These are phyloP conservation scores for Oophaga pumilio DNA, from an alignment of 2,113 vertebrate species.

Conservation along the genomic window DNA sequence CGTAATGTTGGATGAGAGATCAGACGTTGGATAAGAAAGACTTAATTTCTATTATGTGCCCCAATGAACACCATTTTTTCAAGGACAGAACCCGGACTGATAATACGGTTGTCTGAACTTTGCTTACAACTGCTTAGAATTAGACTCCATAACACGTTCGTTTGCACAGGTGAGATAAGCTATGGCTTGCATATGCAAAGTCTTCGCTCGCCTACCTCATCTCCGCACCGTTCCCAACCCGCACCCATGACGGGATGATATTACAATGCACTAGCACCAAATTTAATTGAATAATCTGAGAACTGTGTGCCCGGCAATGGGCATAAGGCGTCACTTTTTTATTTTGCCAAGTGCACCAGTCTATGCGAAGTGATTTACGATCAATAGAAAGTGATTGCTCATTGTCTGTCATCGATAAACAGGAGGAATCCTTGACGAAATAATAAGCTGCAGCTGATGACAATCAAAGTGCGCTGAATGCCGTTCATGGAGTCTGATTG, in stretches of 20 bases:
- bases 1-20: too few relatives aligned
- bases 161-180: not conserved
- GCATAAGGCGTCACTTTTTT: constrained; percentile 64
- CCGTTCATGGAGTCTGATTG: constrained; percentile 69
- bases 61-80: too few relatives aligned
- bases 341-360: constrained; percentile 67
- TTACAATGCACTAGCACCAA: not conserved
- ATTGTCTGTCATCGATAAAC: constrained; percentile 79
- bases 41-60: too few relatives aligned
- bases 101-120: too few relatives aligned
- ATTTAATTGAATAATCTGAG: constrained; percentile 31
- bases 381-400: constrained; percentile 81
- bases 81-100: too few relatives aligned
- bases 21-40: too few relatives aligned
- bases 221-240: not conserved
- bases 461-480: constrained; percentile 75
- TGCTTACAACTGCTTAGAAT: not conserved
- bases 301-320: constrained; percentile 50
- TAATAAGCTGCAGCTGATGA: constrained; percentile 83
- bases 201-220: not conserved
- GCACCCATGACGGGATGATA: not conserved
- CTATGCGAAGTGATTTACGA: constrained; percentile 75
- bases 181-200: too few relatives aligned
- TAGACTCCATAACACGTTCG: not conserved
- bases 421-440: constrained; percentile 74